Conservation (phyloP, 2,797 vertebrate genomes). For the Sebastes oblongus region DNA sequence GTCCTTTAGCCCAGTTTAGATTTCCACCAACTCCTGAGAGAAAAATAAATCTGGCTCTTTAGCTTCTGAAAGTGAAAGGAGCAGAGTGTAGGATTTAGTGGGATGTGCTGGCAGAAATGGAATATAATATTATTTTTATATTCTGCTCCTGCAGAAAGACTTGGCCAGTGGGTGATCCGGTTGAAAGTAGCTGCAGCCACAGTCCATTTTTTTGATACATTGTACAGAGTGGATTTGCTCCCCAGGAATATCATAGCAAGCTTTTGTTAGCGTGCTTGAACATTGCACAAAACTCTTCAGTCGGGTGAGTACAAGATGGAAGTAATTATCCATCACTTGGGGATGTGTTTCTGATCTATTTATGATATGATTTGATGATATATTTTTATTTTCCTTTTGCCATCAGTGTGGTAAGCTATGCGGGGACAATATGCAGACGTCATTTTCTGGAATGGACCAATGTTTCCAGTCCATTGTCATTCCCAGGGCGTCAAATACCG, state of each 20-base stretch:
- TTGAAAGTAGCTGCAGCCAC: neutral
- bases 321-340: neutral
- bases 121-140: too few species aligned
- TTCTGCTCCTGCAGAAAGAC: neutral
- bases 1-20: too few species aligned
- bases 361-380: neutral
- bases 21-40: too few species aligned
- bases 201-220: neutral
- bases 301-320: neutral
- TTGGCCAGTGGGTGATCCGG: neutral
- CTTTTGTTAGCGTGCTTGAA: conserved; percentile 6
- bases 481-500: too few species aligned
- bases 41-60: too few species aligned
- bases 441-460: conserved; percentile 10
- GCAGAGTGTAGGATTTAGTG: too few species aligned
- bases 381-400: neutral
- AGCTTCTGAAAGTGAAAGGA: too few species aligned
- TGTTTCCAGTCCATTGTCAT: too few species aligned
- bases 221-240: neutral
- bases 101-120: too few species aligned
- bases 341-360: neutral
- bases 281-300: neutral
- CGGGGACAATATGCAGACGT: neutral
- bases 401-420: conserved; percentile 18
- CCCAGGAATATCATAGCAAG: neutral